Conservation (phyloP, 2,797 vertebrate genomes). For the Jordanella pulchra region DNA sequence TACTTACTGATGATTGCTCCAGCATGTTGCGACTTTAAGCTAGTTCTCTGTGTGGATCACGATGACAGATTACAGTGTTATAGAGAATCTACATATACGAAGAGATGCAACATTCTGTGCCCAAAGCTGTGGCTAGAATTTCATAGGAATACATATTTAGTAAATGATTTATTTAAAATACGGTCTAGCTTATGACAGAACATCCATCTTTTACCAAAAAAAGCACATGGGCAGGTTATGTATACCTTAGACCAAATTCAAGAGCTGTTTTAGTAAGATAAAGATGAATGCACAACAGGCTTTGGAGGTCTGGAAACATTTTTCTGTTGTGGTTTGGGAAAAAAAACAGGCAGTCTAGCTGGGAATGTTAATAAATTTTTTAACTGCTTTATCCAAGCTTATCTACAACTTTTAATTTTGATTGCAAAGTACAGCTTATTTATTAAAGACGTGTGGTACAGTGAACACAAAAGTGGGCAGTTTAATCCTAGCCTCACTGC, state of each 20-base stretch:
- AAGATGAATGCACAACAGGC: too few relatives aligned
- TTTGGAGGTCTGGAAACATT: too few relatives aligned
- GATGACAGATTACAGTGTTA: constrained; percentile 36
- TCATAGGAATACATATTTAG: constrained; percentile 16
- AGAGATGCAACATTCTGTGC: constrained; percentile 33
- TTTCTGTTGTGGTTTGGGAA: too few relatives aligned
- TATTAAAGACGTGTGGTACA: too few relatives aligned
- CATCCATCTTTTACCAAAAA: constrained; percentile 9
- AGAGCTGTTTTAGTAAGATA: too few relatives aligned
- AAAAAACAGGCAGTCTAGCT: too few relatives aligned
- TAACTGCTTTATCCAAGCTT: too few relatives aligned
- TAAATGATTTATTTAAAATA: constrained; percentile 2
- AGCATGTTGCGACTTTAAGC: constrained; percentile 11
- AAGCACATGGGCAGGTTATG: background rate
- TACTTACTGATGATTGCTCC: constrained; percentile 21
- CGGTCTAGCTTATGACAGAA: background rate
- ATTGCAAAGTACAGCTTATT: too few relatives aligned
- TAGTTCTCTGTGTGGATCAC: constrained; percentile 19
- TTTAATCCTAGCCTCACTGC: too few relatives aligned
- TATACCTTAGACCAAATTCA: background rate
- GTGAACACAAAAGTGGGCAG: too few relatives aligned
- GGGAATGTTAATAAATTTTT: too few relatives aligned
- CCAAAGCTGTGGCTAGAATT: constrained; percentile 15
- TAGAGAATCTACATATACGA: background rate
- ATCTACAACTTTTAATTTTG: too few relatives aligned